These are phyloP conservation scores for Cyclina sinensis DNA, from an alignment of 1,140 invertebrate species.

Conservation along the genomic window DNA sequence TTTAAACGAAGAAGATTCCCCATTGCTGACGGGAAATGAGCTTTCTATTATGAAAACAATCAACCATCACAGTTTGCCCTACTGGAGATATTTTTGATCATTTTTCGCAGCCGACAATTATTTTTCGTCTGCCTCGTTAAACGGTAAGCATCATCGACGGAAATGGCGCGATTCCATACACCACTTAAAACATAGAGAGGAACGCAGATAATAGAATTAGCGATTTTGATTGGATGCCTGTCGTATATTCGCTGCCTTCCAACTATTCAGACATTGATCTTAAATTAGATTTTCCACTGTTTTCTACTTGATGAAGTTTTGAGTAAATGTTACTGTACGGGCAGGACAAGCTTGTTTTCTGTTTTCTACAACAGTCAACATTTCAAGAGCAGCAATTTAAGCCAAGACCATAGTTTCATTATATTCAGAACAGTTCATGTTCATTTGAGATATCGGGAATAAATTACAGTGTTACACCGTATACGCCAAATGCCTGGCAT, in stretches of 20 bases:
- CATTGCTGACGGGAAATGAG: slow-evolving; percentile 55
- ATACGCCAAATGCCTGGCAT: too few species aligned
- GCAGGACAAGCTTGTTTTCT: neutral
- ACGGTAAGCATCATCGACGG: slow-evolving; percentile 59
- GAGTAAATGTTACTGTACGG: slow-evolving; percentile 57
- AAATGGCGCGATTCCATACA: slow-evolving; percentile 59
- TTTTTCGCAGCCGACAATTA: slow-evolving; percentile 61
- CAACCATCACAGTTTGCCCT: slow-evolving; percentile 42
- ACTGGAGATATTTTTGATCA: slow-evolving; percentile 64
- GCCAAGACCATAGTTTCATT: neutral
- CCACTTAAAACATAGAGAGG: slow-evolving; percentile 59
- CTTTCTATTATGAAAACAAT: slow-evolving; percentile 62
- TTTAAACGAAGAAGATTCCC: slow-evolving; percentile 41
- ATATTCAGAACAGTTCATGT: neutral
- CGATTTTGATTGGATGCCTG: slow-evolving; percentile 63
- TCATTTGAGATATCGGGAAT: too few species aligned
- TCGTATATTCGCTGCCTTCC: slow-evolving; percentile 39
- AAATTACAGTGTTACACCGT: too few species aligned
- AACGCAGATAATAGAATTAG: slow-evolving; percentile 58
- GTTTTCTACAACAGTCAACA: slow-evolving; percentile 10
- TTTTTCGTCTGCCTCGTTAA: slow-evolving; percentile 66
- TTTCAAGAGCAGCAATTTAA: neutral
- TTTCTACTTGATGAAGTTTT: slow-evolving; percentile 55
- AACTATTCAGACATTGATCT: slow-evolving; percentile 61
- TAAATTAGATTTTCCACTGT: slow-evolving; percentile 66